A percentile compares a stretch with the other conserved stretches of the same genome.
These are phyloP conservation scores for Orchesella flavescens DNA, from an alignment of 2,888 invertebrate genomes.

Conservation along the genomic window DNA sequence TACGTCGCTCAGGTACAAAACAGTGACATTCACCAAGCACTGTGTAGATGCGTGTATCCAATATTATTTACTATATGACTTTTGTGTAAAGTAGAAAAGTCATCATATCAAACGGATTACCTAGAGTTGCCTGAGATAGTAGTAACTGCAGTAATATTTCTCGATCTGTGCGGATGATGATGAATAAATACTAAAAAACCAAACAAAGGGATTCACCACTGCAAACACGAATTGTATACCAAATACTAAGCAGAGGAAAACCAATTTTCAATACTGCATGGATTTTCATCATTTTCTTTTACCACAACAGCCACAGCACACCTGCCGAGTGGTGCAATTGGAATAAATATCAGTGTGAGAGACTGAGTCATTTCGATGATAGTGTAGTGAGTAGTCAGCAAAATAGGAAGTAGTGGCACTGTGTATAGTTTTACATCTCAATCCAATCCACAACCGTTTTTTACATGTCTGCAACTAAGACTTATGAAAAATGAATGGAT, in stretches of 20 bases:
- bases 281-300: conserved; percentile 29
- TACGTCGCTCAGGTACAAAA: too few species aligned
- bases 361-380: not conserved
- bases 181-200: not conserved
- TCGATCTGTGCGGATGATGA: too few species aligned
- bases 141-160: too few species aligned
- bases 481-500: conserved; percentile 37
- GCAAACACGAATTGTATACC: not conserved
- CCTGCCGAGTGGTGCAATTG: conserved; percentile 23
- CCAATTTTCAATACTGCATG: conserved; percentile 9
- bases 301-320: conserved; percentile 44
- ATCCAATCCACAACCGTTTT: conserved; percentile 34
- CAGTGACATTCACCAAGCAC: too few species aligned
- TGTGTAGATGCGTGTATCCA: too few species aligned
- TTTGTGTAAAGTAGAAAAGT: too few species aligned
- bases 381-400: not conserved
- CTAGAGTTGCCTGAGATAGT: too few species aligned
- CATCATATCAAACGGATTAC: too few species aligned
- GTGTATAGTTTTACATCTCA: conserved; percentile 24
- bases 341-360: conserved; percentile 17
- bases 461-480: not conserved
- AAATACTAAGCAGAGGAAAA: conserved; percentile 28
- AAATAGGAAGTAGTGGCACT: conserved; percentile 47
- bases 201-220: not conserved
- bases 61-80: too few species aligned